Conservation (phyloP, 2,113 vertebrate species). For the Tichodroma muraria region DNA sequence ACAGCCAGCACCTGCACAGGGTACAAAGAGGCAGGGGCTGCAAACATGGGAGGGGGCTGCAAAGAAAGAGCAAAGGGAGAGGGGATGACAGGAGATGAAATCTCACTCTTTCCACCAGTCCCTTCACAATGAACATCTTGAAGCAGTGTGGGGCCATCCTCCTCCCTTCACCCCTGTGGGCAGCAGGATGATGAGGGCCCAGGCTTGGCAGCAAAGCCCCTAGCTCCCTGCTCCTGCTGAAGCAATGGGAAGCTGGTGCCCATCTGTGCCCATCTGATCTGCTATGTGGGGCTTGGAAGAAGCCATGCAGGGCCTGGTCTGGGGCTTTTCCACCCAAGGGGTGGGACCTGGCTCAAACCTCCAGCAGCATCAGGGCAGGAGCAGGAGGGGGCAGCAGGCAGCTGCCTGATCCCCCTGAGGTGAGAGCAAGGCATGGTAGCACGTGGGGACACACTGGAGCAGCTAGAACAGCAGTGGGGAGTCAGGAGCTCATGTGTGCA, state of each 20-base stretch:
- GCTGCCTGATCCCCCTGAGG: not conserved
- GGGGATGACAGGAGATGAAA: not conserved
- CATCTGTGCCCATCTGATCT: not conserved
- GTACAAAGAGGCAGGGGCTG: not conserved
- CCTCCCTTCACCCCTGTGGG: not conserved
- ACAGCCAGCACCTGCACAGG: not conserved
- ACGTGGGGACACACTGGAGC: not conserved
- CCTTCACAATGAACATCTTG: not conserved
- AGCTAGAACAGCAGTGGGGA: not conserved
- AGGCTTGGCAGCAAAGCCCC: not conserved
- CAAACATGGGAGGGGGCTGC: not conserved
- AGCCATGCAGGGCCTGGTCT: fast-evolving
- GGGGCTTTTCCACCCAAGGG: not conserved
- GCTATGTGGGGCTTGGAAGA: not conserved
- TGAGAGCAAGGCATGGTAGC: not conserved
- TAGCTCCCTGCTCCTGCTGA: not conserved
- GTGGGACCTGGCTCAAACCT: not conserved
- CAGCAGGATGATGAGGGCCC: not conserved
- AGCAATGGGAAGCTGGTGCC: not conserved
- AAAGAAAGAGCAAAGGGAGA: not conserved
- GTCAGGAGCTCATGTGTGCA: not conserved
- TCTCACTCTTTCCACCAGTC: not conserved
- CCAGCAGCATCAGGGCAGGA: not conserved
- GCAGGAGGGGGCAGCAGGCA: not conserved
- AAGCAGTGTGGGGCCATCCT: not conserved